These are phyloP conservation scores for Peromyscus nudipes DNA, from an alignment of 2,797 vertebrate genomes.

Conservation along the genomic window DNA sequence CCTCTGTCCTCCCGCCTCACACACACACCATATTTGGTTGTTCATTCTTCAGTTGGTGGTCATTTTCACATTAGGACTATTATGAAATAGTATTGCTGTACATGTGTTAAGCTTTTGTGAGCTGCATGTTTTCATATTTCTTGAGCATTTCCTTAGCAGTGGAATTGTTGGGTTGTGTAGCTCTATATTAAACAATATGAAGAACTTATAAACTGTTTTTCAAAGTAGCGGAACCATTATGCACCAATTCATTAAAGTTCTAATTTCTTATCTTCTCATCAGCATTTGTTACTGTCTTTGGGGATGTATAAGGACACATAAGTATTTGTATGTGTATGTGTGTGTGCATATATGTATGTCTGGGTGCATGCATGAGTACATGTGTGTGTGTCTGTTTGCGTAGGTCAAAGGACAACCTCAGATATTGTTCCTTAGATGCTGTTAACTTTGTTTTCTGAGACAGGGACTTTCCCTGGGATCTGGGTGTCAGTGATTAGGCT, in stretches of 20 bases:
- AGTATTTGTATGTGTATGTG: neutral
- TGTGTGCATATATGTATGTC: neutral
- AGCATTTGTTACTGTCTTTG: neutral
- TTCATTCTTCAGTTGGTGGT: neutral
- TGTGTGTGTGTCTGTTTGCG: neutral
- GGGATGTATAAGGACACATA: too few relatives aligned
- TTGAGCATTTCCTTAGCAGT: slow-evolving; percentile 8
- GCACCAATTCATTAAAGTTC: neutral
- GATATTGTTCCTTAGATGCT: neutral
- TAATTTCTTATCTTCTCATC: neutral
- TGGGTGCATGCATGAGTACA: neutral
- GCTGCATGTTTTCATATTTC: slow-evolving; percentile 20
- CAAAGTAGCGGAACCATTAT: slow-evolving; percentile 3
- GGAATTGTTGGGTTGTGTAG: neutral
- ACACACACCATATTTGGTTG: neutral
- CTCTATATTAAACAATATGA: slow-evolving; percentile 46
- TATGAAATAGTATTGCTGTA: neutral
- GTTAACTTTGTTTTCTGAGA: neutral
- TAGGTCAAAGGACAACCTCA: neutral
- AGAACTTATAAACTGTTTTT: slow-evolving; percentile 29
- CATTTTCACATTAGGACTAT: neutral
- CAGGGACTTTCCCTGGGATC: neutral
- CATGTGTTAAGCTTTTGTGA: slow-evolving; percentile 12
- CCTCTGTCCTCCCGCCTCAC: accelerated
- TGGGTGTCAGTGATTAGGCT: neutral